phyloP scores from a whole-genome alignment of 1,140 invertebrate genomes.

The Episyrphus balteatus region DNA sequence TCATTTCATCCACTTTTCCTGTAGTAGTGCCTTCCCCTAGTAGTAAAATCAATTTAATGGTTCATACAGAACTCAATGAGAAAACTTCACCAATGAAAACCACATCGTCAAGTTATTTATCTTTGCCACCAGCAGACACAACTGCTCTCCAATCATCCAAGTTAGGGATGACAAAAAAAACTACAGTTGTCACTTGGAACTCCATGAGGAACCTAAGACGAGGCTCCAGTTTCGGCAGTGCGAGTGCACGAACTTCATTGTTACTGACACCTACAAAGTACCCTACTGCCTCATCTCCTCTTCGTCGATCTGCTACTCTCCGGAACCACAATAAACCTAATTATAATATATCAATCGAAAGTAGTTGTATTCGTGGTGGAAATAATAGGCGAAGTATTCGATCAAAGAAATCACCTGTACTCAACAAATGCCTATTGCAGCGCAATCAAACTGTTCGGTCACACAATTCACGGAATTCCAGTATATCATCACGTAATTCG shows the following conservation, averaged over 20 bases:
- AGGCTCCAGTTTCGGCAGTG: constrained; percentile 48
- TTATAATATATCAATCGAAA: constrained; percentile 10
- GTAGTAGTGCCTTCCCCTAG: too few relatives aligned
- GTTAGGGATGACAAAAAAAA: constrained; percentile 31
- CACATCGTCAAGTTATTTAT: constrained; percentile 5
- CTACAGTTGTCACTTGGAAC: constrained; percentile 51
- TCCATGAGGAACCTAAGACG: constrained; percentile 39
- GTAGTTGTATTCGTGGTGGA: not conserved
- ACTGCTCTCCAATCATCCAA: constrained; percentile 23
- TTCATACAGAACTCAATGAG: constrained; percentile 13
- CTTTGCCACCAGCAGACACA: constrained; percentile 20
- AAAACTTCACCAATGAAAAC: not conserved
- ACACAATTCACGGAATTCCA: constrained; percentile 63
- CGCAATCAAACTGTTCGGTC: constrained; percentile 41
- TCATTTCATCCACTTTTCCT: constrained; percentile 39
- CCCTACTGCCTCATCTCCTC: constrained; percentile 33
- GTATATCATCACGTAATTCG: constrained; percentile 65
- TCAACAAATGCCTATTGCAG: constrained; percentile 34
- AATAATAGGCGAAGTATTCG: constrained; percentile 5
- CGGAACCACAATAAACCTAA: constrained; percentile 44
- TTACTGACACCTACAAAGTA: constrained; percentile 35
- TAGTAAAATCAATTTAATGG: constrained; percentile 21
- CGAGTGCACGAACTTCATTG: constrained; percentile 41
- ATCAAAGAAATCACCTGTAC: constrained; percentile 6
- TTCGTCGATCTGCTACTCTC: constrained; percentile 45